Evolutionary conservation across 2,797 vertebrate species (phyloP), one percentile per base, ranked within the genome.

Genomic region (Fistularia tabacaria): DNA sequence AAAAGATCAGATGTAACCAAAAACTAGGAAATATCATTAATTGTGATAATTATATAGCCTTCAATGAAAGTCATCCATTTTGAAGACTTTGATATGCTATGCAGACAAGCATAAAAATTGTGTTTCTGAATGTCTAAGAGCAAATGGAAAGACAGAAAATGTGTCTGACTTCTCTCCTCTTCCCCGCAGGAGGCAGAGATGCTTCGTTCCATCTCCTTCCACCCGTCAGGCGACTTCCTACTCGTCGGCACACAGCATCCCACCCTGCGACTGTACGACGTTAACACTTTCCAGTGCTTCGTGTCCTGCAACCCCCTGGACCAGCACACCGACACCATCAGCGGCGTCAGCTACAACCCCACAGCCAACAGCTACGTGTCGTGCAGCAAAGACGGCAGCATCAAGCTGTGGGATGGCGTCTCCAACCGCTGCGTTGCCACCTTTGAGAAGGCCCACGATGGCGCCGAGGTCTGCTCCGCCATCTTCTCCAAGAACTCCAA

Each of bases 401-500:
- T 99, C 87, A 99, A 99, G 66, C 80, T 99, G 12, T 99, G 97
- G 96, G 97, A 99, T 0, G 96, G 96, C 0, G 92, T 99, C 62
- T 99, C 96, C 3, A 98, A 98, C 75, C 94, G 96, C 38, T 99
- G 96, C 14, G 95, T 99, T 59, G 92, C 92, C 15, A 96, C 95
- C 9, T 99, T 96, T 0, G 96, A 98, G 37, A 98, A 98, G 68
- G 96, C 96, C 0, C 97, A 99, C 0, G 96, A 98, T 0, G 96
- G 97, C 0, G 95, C 96, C 0, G 95, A 98, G 85, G 97, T 99
- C 46, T 99, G 96, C 73, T 99, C 97, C 0, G 97, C 94, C 36
- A 92, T 98, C 77, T 99, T 97, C 73, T 98, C 96, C 39, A 98
- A 98, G 79, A 99, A 99, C 71, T 98, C 96, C 36, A 99, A 99